Percentiles rank a stretch among this genome's conserved stretches.
Evolutionary conservation across 2,797 vertebrate species (phyloP).

Genomic region (Phoxinus dragarum): DNA sequence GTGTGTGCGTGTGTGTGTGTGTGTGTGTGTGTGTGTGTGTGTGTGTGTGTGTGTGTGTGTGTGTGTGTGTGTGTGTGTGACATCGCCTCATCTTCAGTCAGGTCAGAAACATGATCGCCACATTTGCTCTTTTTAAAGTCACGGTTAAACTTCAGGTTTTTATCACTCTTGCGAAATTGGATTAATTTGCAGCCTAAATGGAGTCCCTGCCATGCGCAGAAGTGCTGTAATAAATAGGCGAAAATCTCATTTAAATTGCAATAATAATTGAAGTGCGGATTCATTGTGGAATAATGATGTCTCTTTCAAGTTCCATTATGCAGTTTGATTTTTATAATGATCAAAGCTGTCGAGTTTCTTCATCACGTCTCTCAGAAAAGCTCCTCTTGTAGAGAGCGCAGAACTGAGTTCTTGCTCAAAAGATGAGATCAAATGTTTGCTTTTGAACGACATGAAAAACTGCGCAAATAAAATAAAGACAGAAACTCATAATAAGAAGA

Average conservation of each 20-base stretch:
- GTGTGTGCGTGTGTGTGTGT: no score
- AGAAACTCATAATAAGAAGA: background rate
- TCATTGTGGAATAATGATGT: slow-evolving; percentile 55
- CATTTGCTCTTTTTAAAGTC: slow-evolving; percentile 40
- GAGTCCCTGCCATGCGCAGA: slow-evolving; percentile 38
- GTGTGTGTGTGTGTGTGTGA: no score
- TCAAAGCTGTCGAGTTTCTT: slow-evolving; percentile 23
- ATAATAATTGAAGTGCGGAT: slow-evolving; percentile 45
- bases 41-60: no score
- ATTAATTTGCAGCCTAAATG: slow-evolving; percentile 41
- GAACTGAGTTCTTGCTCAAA: background rate
- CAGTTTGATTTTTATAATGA: slow-evolving; percentile 49
- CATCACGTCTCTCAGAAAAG: background rate
- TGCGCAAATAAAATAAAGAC: background rate
- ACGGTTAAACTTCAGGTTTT: slow-evolving; percentile 48
- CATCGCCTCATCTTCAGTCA: slow-evolving; percentile 23
- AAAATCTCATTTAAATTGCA: slow-evolving; percentile 48
- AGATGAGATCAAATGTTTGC: background rate
- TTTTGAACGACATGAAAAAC: background rate
- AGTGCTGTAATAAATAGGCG: slow-evolving; percentile 46
- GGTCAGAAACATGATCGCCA: slow-evolving; percentile 17
- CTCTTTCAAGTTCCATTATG: slow-evolving; percentile 56
- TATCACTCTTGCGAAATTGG: slow-evolving; percentile 38
- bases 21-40: no score
- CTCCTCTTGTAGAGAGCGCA: background rate